Evolutionary conservation across 2,888 invertebrate genomes (phyloP), one percentile per base, ranked within the genome.

Genomic region (Melanostoma mellinum): DNA sequence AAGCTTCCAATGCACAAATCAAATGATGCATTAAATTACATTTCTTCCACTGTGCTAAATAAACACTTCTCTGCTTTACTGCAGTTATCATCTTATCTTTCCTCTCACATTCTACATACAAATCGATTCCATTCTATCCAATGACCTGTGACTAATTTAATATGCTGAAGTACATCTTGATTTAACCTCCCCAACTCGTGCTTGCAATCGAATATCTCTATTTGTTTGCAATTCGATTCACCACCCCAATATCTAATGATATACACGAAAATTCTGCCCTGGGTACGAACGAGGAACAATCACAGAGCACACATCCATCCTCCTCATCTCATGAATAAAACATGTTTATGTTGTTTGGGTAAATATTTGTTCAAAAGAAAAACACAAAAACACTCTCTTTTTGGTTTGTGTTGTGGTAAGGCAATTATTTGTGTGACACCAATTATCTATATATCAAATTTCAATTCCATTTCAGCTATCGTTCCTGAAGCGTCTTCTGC

Each of bases 401-500:
- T n/a, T 9, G 6, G 53, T 9, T 33, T 52, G 6, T 58, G 4
- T 20, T 55, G 42, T 67, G 6, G 9, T 32, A 0, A 67, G 40
- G 30, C 36, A 42, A 58, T 40, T 60, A 42, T 55, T 33, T 56
- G 36, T 71, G 50, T 68, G 60, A 65, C 68, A 76, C 55, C 55
- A 76, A 92, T 63, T 92, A 92, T 2, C 90, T 88, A 85, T 90
- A 92, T 9, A 90, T 90, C 86, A 86, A 91, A 36, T 91, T 92
- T 87, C 56, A 89, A 32, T 71, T 74, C 30, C 4, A 67, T 86
- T 86, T 56, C 65, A 93, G 89, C 89, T 95, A 5, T 88, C 90
- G 8, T 95, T 93, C 88, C 90, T 94, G 33, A 93, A 93, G 88
- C 92, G 93, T 86, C 86, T 94, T 32, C 91, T 94, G 85, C 93